Base-by-base conservation (phyloP, 2,888 invertebrate species). In the Venustoraphidia nigricollis region DNA sequence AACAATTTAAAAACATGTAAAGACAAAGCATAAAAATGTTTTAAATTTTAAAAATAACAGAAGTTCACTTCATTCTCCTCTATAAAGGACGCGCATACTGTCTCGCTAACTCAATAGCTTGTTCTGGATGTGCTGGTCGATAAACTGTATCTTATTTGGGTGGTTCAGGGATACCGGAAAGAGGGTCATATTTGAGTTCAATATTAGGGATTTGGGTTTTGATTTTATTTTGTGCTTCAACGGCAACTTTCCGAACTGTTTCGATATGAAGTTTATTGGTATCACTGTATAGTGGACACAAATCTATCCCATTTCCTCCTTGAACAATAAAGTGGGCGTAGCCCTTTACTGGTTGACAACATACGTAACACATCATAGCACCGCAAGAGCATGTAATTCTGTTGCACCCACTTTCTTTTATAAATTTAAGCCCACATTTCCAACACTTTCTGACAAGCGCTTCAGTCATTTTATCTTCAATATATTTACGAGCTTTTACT, bases 331-430 rank as follows among this genome's bases (percentile, higher is more conserved):
- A 79, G 61, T 79, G 79, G 2, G 53, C 52, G 55, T 79, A 79
- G 57, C 68, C 66, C 2, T 59, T 63, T 10, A 76, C 66, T 10
- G 69, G 67, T 53, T 68, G 51, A 35, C 70, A 64, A 55, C 77
- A 77, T 10, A 76, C 58, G 51, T 77, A 77, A 54, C 77, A 77
- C 69, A 73, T 74, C 10, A 52, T 54, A 4, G 71, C 70, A 0
- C 75, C 75, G 57, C 77, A 77, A 0, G 60, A 51, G 54, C 77
- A 77, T 1, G 65, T 68, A 67, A 77, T 76, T 55, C 71, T 72
- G 54, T 77, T 77, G 56, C 77, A 77, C 1, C 75, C 75, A 48
- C 69, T 69, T 45, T 66, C 66, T 57, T 76, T 75, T 51, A 72
- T 67, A 54, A 73, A 76, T 40, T 67, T 65, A 36, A 62, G 60